These are phyloP conservation scores for Drosophila yooni DNA, from an alignment of 2,888 invertebrate genomes.

Conservation along the genomic window DNA sequence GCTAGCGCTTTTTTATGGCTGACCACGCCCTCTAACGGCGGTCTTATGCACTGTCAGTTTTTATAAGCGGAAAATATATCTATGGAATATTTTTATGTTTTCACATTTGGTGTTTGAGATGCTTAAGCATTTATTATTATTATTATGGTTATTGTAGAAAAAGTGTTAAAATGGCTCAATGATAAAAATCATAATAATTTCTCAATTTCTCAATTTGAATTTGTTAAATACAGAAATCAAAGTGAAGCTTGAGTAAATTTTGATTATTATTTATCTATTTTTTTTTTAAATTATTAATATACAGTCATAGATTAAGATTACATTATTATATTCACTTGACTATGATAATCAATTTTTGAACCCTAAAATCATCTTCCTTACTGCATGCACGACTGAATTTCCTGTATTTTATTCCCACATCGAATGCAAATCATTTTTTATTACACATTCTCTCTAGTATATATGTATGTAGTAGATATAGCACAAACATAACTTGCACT, in stretches of 20 bases:
- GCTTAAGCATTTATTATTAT: not conserved
- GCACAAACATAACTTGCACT: constrained; percentile 15
- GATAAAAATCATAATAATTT: not conserved
- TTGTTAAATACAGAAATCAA: not conserved
- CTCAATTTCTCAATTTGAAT: not conserved
- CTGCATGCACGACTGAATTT: not conserved
- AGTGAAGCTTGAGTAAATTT: not conserved
- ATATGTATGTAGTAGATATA: constrained; percentile 10
- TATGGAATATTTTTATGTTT: not conserved
- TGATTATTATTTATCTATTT: not conserved
- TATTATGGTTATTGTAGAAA: not conserved
- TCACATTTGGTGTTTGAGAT: not conserved
- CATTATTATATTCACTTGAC: not conserved
- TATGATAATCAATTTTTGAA: not conserved
- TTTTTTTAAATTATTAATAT: not conserved
- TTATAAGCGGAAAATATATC: constrained; percentile 8
- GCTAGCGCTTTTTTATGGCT: constrained; percentile 49
- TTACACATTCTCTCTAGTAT: not conserved
- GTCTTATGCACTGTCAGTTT: constrained; percentile 17
- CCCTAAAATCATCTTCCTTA: not conserved
- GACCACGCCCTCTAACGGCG: constrained; percentile 35
- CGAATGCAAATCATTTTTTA: constrained; percentile 34
- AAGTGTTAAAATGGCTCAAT: not conserved
- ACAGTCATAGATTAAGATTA: not conserved
- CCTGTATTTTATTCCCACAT: not conserved